phyloP scores from a whole-genome alignment of 2,113 vertebrate genomes.

The Vireo altiloquus region DNA sequence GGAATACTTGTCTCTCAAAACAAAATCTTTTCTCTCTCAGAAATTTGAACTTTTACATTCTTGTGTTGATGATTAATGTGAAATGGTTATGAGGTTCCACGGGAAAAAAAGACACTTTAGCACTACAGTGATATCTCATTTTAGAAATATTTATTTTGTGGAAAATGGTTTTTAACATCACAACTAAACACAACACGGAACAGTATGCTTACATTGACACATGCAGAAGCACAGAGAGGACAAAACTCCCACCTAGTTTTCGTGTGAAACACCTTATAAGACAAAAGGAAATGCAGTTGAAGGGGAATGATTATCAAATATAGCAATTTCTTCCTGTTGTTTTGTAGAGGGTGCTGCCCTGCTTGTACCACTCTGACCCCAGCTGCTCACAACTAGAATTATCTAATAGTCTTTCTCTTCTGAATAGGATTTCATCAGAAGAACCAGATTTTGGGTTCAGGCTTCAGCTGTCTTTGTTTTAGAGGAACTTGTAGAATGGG shows the following conservation, averaged over 20 bases:
- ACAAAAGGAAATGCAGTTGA: not conserved
- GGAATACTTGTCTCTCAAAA: not conserved
- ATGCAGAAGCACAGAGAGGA: not conserved
- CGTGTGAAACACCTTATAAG: not conserved
- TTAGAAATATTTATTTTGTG: not conserved
- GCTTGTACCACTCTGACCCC: not conserved
- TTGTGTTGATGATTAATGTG: not conserved
- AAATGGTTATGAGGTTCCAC: not conserved
- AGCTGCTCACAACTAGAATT: not conserved
- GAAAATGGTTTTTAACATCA: not conserved
- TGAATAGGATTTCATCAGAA: not conserved
- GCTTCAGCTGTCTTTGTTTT: not conserved
- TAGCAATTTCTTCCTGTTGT: not conserved
- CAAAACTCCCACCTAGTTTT: not conserved
- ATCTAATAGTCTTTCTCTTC: not conserved
- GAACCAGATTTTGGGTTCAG: not conserved
- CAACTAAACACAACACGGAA: not conserved
- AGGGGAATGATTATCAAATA: not conserved
- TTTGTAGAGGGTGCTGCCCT: not conserved
- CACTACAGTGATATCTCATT: not conserved
- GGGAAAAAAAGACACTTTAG: not conserved
- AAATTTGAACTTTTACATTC: not conserved
- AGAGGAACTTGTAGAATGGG: not conserved
- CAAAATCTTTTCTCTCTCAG: not conserved
- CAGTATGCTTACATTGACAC: not conserved